Base-by-base conservation (phyloP, 2,797 vertebrate genomes). In the Spinus pinus region DNA sequence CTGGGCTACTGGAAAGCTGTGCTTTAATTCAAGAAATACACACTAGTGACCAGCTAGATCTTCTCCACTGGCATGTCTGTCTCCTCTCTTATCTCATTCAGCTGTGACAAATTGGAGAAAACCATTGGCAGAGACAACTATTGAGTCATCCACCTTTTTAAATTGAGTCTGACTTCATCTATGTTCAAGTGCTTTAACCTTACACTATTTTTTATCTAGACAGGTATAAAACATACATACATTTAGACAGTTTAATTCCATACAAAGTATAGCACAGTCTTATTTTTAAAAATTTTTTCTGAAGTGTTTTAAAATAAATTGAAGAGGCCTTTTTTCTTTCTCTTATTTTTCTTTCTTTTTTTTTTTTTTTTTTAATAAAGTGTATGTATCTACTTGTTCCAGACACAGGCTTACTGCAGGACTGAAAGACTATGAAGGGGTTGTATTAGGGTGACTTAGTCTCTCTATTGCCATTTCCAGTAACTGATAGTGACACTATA, bases 31-130 rank as follows among this genome's bases (percentile, higher is more conserved):
- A 7, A 71, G 60, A 94, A 81, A 86, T 70, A 56, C 37, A 84
- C 25, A 64, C 2, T 28, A 56, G 60, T 67, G 78, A 74, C 42
- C 42, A 89, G 49, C 19, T 61, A 85, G 49, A 87, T 13, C n/a
- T 70, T 70, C 50, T 75, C 60, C 64, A 47, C 46, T 89, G n/a
- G 30, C 31, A 61, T 0, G 2, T 88, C 74, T 89, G 41, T 71
- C 71, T 93, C 37, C 35, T 70, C 71, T 87, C 81, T 77, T 64
- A 74, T 39, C 44, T 88, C n/a, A 60, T 86, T 49, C 2, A 0
- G 14, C 61, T 73, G 61, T 87, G 78, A 95, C 85, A 95, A 95
- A 73, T 73, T 74, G 74, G 49, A 81, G 46, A 82, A 85, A 72
- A 39, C 6, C 14, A 31, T 64, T 92, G 86, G 65, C 67, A 89